These are phyloP conservation scores for Arbacia lixula DNA, from an alignment of 53 echinoderm and acorn worm genomes.

Conservation along the genomic window DNA sequence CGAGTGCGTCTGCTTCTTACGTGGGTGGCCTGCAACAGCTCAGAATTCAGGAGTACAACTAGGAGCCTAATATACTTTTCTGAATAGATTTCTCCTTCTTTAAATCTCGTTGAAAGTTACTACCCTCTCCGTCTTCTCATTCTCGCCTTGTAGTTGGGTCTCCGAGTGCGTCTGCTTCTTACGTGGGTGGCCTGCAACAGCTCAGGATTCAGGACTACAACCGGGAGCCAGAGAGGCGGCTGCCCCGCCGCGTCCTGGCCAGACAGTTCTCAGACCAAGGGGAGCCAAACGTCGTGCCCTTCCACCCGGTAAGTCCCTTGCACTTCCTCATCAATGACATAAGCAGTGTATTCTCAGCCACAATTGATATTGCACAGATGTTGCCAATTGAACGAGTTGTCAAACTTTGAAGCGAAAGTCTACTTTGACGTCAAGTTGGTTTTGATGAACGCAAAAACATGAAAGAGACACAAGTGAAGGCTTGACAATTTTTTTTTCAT, in stretches of 20 bases:
- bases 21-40: constrained; percentile 75
- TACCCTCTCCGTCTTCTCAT: background rate
- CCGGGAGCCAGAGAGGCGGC: constrained; percentile 88
- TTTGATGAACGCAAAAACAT: no score
- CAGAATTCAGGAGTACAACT: constrained; percentile 87
- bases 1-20: constrained; percentile 44
- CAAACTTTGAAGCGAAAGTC: no score
- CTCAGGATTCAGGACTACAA: constrained; percentile 91
- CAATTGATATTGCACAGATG: no score
- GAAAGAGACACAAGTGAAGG: no score
- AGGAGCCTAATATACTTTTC: no score
- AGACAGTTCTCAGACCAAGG: constrained; percentile 91
- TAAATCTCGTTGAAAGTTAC: no score
- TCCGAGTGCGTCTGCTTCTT: constrained; percentile 41
- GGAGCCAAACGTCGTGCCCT: constrained; percentile 41
- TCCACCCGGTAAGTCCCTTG: constrained; percentile 93
- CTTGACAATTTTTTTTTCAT: no score
- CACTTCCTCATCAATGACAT: no score
- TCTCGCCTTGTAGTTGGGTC: constrained; percentile 37
- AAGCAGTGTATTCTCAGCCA: no score
- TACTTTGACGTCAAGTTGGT: no score
- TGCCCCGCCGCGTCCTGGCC: constrained; percentile 75
- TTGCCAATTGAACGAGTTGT: no score
- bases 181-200: constrained; percentile 69
- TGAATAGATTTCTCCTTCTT: no score